phyloP scores from a whole-genome alignment of 2,113 vertebrate species.

The Cyanoramphus novaezelandiae region DNA sequence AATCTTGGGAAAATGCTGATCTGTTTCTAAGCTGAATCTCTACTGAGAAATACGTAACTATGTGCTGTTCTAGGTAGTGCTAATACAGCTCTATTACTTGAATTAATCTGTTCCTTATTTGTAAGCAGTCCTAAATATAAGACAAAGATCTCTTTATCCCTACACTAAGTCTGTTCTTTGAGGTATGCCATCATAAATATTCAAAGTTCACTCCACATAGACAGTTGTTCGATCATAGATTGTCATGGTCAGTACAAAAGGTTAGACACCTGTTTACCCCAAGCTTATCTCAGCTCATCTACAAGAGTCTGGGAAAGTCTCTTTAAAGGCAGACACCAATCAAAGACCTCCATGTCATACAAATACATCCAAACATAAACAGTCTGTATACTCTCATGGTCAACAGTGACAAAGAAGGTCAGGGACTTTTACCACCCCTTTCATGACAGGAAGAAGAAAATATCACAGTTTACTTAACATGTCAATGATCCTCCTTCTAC shows the following conservation, averaged over 20 bases:
- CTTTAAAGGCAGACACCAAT: background rate
- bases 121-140: background rate
- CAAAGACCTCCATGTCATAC: background rate
- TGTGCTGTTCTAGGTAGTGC: background rate
- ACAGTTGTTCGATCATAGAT: fast-evolving
- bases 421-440: background rate
- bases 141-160: background rate
- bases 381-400: background rate
- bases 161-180: background rate
- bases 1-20: background rate
- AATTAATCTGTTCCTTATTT: background rate
- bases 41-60: background rate
- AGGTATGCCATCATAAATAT: background rate
- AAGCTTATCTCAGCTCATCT: background rate
- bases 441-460: background rate
- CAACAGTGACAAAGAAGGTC: background rate
- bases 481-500: background rate
- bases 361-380: background rate
- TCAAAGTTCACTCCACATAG: background rate
- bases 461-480: background rate
- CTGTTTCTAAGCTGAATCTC: background rate
- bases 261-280: background rate
- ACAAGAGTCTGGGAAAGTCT: background rate
- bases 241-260: background rate
- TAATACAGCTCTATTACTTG: background rate